Conservation (phyloP, 2,113 vertebrate genomes). For the Sisor rabdophorus region DNA sequence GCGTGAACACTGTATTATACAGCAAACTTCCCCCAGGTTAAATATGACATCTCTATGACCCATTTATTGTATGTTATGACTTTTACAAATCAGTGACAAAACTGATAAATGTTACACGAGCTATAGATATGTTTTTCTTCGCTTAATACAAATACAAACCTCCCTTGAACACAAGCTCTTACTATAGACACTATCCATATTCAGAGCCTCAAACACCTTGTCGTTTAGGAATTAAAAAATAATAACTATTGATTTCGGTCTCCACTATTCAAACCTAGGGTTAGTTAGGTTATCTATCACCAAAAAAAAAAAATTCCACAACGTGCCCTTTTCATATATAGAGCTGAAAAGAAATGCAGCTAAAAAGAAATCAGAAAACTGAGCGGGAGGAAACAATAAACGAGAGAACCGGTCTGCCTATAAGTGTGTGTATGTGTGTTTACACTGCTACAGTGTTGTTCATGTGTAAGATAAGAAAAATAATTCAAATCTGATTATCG, state of each 20-base stretch:
- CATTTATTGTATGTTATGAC: neutral
- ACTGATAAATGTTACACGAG: neutral
- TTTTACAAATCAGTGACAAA: neutral
- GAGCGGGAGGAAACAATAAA: neutral
- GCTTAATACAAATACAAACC: no score
- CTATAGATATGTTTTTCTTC: neutral
- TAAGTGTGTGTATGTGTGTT: neutral
- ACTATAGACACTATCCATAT: neutral
- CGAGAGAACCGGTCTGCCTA: neutral
- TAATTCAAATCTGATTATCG: neutral
- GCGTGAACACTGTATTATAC: no score
- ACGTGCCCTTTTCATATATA: neutral
- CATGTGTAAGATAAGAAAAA: neutral
- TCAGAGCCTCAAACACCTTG: neutral
- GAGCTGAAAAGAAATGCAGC: neutral
- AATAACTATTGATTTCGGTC: neutral
- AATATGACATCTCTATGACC: no score
- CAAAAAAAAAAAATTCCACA: neutral
- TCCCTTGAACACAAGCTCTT: neutral
- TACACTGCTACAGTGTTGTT: neutral
- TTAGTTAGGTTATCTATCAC: neutral
- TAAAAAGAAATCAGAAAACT: neutral
- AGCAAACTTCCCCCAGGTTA: no score
- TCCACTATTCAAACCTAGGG: no score
- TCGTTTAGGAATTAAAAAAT: neutral